Conservation (phyloP, 2,888 invertebrate species). For the Diabrotica balteata region DNA sequence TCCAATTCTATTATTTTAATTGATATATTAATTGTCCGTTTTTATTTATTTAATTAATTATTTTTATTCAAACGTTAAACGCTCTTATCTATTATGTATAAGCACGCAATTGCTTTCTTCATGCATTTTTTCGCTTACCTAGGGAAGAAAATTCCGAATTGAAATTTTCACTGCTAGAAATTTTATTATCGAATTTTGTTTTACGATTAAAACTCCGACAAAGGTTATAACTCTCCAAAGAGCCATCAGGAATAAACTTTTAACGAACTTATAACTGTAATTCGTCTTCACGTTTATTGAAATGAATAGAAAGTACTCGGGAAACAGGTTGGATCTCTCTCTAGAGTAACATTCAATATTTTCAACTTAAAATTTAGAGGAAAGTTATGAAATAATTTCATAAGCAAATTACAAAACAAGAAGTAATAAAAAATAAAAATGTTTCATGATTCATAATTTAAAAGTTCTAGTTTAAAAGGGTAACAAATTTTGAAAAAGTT, state of each 20-base stretch:
- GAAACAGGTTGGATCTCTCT: constrained; percentile 29
- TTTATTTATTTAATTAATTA: too few relatives aligned
- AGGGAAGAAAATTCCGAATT: constrained; percentile 9
- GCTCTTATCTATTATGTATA: too few relatives aligned
- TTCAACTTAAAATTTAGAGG: not conserved
- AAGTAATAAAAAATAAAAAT: not conserved
- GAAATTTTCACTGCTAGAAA: constrained; percentile 13
- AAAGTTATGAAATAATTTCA: constrained; percentile 14
- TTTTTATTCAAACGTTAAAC: too few relatives aligned
- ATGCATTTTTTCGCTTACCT: too few relatives aligned
- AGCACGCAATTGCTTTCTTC: too few relatives aligned
- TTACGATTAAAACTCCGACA: constrained; percentile 28
- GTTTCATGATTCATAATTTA: too few relatives aligned
- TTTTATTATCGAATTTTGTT: constrained; percentile 26
- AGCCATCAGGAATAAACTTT: constrained; percentile 34
- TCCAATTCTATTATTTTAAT: too few relatives aligned
- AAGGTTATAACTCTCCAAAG: constrained; percentile 33
- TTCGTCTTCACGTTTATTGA: constrained; percentile 31
- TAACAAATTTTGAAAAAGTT: too few relatives aligned
- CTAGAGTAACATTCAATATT: constrained; percentile 25
- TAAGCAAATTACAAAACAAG: not conserved
- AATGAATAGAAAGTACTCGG: constrained; percentile 32
- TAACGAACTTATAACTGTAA: constrained; percentile 35
- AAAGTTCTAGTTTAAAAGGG: too few relatives aligned
- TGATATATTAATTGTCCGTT: too few relatives aligned